These are phyloP conservation scores for Archivesica marissinica DNA, from an alignment of 1,140 invertebrate genomes.

Conservation along the genomic window DNA sequence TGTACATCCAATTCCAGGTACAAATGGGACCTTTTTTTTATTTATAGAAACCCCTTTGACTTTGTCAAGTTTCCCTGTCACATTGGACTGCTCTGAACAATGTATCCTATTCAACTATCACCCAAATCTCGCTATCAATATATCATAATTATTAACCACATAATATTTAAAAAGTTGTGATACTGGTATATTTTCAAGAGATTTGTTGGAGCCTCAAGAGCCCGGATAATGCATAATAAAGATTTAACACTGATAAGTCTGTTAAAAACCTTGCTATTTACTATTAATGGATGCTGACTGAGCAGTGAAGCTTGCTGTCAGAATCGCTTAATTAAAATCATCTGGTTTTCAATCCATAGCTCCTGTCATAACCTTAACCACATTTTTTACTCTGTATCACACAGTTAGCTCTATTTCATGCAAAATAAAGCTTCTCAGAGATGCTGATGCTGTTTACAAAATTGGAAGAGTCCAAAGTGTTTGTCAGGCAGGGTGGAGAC, in stretches of 20 bases:
- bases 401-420: slow-evolving; percentile 4
- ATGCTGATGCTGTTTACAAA: slow-evolving; percentile 38
- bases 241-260: slow-evolving; percentile 12
- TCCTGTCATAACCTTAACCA: slow-evolving; percentile 10
- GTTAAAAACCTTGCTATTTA: background rate
- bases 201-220: no score
- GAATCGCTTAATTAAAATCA: slow-evolving; percentile 40
- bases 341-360: slow-evolving; percentile 21
- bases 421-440: slow-evolving; percentile 17
- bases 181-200: background rate
- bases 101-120: background rate
- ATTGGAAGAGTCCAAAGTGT: slow-evolving; percentile 17
- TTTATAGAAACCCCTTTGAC: no score
- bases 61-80: no score
- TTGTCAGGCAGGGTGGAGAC: background rate
- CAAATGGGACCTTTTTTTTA: no score
- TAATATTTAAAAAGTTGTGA: background rate
- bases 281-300: background rate
- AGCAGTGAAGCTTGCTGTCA: background rate
- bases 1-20: no score
- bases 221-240: no score
- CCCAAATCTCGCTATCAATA: slow-evolving; percentile 18
- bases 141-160: slow-evolving; percentile 1
- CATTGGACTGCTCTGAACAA: background rate
- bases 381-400: slow-evolving; percentile 1